These are phyloP conservation scores for Caenorhabditis wallacei DNA, from an alignment of 2,888 invertebrate genomes.

Conservation along the genomic window DNA sequence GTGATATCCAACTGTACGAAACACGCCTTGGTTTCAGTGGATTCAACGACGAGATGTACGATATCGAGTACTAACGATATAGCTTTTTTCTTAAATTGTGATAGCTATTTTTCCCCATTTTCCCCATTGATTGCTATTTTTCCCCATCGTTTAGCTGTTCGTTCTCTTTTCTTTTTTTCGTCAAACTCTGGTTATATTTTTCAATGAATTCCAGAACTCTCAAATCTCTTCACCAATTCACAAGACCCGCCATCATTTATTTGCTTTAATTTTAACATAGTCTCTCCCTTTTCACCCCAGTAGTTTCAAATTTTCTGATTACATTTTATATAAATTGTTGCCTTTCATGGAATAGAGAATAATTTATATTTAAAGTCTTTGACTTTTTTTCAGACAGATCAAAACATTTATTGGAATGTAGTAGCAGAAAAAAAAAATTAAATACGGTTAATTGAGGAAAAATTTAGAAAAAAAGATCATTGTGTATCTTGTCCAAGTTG, in stretches of 20 bases:
- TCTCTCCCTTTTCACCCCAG: not conserved
- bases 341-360: not conserved
- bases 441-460: no score
- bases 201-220: not conserved
- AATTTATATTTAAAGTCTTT: no score
- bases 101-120: conserved; percentile 14
- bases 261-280: not conserved
- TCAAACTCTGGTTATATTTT: conserved; percentile 4
- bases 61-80: conserved; percentile 36
- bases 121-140: not conserved
- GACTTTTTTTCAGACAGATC: no score
- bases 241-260: conserved; percentile 13
- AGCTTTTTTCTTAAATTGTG: conserved; percentile 31
- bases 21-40: conserved; percentile 28
- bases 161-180: conserved; percentile 5
- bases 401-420: no score
- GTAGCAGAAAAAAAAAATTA: no score
- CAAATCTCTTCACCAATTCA: conserved; percentile 1
- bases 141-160: conserved; percentile 24
- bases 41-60: conserved; percentile 49
- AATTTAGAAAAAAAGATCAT: no score
- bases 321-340: conserved; percentile 6
- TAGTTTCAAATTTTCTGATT: conserved; percentile 5
- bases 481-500: no score
- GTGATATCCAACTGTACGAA: conserved; percentile 56